Evolutionary conservation across 2,888 invertebrate genomes (phyloP).

Genomic region (Lasioglossum pauxillum): DNA sequence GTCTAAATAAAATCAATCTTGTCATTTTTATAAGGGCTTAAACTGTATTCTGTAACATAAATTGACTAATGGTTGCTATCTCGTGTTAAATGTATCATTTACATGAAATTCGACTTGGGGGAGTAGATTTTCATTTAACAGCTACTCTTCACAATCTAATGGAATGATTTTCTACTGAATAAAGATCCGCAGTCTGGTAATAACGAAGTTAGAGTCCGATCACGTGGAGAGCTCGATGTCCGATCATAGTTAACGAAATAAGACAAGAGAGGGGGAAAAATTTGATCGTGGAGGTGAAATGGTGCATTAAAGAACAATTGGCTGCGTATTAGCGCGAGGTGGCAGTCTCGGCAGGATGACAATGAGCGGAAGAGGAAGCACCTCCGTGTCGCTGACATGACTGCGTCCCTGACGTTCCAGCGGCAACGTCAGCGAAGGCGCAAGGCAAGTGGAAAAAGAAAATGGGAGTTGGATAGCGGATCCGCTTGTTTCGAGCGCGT

Average conservation of each 20-base stretch:
- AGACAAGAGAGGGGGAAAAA: neutral
- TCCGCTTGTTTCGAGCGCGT: slow-evolving; percentile 65
- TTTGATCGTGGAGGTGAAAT: neutral
- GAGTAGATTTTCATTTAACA: neutral
- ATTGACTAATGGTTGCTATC: neutral
- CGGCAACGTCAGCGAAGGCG: slow-evolving; percentile 56
- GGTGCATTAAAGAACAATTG: slow-evolving; percentile 40
- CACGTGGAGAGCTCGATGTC: neutral
- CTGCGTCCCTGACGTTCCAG: slow-evolving; percentile 61
- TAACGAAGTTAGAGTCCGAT: neutral
- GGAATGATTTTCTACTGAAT: neutral
- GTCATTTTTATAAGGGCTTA: no score
- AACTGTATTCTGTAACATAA: neutral
- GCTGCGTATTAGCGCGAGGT: slow-evolving; percentile 49
- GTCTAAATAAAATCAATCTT: no score
- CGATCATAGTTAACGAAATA: neutral
- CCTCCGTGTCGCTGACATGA: slow-evolving; percentile 50
- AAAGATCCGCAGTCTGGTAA: neutral
- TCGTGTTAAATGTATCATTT: neutral
- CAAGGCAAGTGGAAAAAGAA: slow-evolving; percentile 33
- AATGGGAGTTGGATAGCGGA: slow-evolving; percentile 34
- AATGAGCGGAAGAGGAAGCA: slow-evolving; percentile 39
- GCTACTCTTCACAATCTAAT: neutral
- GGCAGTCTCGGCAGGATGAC: slow-evolving; percentile 39
- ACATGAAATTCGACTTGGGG: neutral